A percentile compares a stretch with the other conserved stretches of the same genome.
Evolutionary conservation across 2,888 invertebrate species (phyloP).

Genomic region (Agrochola litura): DNA sequence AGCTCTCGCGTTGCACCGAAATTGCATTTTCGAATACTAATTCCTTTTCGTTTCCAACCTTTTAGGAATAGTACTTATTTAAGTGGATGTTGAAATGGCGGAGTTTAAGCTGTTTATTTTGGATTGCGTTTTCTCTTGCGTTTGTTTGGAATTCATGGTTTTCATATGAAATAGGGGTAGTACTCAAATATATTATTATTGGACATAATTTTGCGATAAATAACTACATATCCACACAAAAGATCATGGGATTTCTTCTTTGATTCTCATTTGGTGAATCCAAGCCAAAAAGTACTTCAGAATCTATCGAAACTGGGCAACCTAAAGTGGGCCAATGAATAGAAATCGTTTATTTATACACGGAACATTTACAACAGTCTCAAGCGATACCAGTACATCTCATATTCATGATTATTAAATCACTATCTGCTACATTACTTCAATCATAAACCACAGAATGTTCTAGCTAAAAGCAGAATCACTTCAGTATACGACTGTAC

Average conservation of each 20-base stretch:
- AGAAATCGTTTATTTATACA: conserved; percentile 55
- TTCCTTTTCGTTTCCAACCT: conserved; percentile 80
- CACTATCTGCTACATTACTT: conserved; percentile 62
- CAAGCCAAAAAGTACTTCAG: conserved; percentile 12
- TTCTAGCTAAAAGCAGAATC: conserved; percentile 63
- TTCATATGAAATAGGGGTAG: background rate
- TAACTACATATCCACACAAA: background rate
- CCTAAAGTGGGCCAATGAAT: conserved; percentile 54
- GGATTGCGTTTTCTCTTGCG: background rate
- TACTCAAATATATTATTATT: background rate
- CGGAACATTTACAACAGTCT: conserved; percentile 57
- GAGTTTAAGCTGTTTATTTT: conserved; percentile 40
- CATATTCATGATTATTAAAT: conserved; percentile 61
- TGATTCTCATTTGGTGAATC: background rate
- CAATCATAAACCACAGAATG: conserved; percentile 59
- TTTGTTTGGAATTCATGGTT: conserved; percentile 1
- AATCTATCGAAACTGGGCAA: conserved; percentile 20
- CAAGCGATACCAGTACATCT: conserved; percentile 56
- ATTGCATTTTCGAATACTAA: conserved; percentile 90
- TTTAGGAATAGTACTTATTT: conserved; percentile 67
- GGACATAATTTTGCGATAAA: background rate
- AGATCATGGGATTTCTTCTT: too few relatives aligned
- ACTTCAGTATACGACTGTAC: conserved; percentile 56
- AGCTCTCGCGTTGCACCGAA: conserved; percentile 85
- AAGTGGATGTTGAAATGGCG: conserved; percentile 60